Base-by-base conservation (phyloP, 2,113 vertebrate species). In the Stictonetta naevosa region DNA sequence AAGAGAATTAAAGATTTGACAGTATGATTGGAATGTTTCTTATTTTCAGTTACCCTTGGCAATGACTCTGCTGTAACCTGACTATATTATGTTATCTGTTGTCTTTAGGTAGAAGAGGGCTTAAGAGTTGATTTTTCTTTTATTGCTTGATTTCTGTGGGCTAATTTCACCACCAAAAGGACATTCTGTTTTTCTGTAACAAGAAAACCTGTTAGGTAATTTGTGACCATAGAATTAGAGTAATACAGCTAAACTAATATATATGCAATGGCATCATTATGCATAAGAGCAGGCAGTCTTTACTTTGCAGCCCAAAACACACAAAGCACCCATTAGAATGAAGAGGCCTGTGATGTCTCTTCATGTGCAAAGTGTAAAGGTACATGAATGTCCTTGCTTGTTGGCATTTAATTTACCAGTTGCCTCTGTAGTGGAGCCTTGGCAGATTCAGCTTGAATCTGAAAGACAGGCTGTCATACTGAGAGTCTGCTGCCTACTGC, bases 401-500 rank as follows among this genome's bases (percentile, higher is more conserved):
- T 97, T 98, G 97, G 98, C 97, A 97, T 98, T 98, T 97, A 96
- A 98, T 98, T 98, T 98, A 96, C 97, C 98, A 97, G 97, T 98
- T 98, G 97, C 98, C 97, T 98, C 96, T 97, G 97, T 94, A 98
- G 97, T 96, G 96, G 97, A 97, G 97, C 94, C 97, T 98, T 98
- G 98, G 98, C 98, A 98, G 98, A 91, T 98, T 97, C 97, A 86
- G 95, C 97, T 97, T 96, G 97, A 98, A 97, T 98, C 98, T 98
- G 98, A 98, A 97, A 98, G 98, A 98, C 98, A 98, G 97, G 96
- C 97, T 98, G 98, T 98, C 98, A 98, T 96, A 96, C 93, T 90
- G 92, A 95, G 97, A 98, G 97, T 97, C 97, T 97, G 97, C 98
- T 98, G 98, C 98, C 97, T 97, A 97, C 97, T 97, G 97, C 98